Evolutionary conservation across 2,888 invertebrate genomes (phyloP).

Genomic region (Disparrhopalites patrizii): DNA sequence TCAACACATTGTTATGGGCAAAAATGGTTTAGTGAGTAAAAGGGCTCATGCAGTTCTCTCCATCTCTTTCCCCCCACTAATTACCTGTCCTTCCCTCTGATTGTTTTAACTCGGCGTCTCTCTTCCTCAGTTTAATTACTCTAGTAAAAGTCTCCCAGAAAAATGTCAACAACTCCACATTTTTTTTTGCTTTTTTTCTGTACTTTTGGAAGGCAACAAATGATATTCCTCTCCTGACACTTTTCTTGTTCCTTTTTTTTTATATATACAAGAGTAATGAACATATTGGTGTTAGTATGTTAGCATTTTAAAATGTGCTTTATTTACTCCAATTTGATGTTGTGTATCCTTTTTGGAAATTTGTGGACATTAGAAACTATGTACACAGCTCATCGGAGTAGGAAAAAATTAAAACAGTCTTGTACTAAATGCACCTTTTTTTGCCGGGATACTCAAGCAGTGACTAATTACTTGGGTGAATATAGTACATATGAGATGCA

Average conservation of each 20-base stretch:
- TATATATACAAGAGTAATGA: slow-evolving; percentile 9
- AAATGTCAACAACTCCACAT: slow-evolving; percentile 1
- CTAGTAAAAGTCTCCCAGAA: background rate
- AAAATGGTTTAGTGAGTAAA: background rate
- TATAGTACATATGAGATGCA: too few relatives aligned
- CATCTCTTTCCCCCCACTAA: background rate
- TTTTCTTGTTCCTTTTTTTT: background rate
- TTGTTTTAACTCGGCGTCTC: slow-evolving; percentile 8
- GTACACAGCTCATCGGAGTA: too few relatives aligned
- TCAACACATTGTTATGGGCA: too few relatives aligned
- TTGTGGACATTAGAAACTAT: too few relatives aligned
- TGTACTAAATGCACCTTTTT: too few relatives aligned
- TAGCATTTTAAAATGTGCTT: too few relatives aligned
- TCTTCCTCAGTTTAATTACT: slow-evolving; percentile 7
- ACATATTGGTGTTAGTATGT: slow-evolving; percentile 23
- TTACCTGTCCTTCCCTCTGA: background rate
- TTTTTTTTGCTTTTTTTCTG: background rate
- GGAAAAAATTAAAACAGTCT: too few relatives aligned
- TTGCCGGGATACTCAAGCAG: too few relatives aligned
- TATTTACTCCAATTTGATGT: too few relatives aligned
- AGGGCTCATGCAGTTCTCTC: background rate
- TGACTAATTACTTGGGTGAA: too few relatives aligned
- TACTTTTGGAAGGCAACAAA: background rate
- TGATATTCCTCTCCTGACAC: background rate
- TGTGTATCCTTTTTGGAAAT: too few relatives aligned